Percentiles rank a stretch among this genome's conserved stretches.
These are phyloP conservation scores for Pleuronectes platessa DNA, from an alignment of 2,113 vertebrate species.

Conservation along the genomic window DNA sequence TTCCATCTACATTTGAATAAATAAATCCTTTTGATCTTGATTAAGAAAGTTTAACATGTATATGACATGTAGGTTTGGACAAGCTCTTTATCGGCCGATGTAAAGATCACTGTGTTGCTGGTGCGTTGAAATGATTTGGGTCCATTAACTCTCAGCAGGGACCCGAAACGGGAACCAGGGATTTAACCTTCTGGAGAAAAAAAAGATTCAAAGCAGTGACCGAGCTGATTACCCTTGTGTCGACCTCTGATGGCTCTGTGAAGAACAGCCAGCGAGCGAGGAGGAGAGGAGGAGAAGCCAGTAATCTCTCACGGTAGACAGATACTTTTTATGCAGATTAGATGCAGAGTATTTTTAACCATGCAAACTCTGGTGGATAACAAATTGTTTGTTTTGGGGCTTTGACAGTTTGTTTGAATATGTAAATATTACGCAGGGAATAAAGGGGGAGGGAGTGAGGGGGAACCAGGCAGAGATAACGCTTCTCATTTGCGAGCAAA, in stretches of 20 bases:
- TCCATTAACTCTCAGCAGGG: slow-evolving; percentile 41
- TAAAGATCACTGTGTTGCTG: slow-evolving; percentile 17
- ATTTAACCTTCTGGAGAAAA: slow-evolving; percentile 22
- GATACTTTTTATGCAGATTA: slow-evolving; percentile 72
- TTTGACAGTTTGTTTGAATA: slow-evolving; percentile 81
- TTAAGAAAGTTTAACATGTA: slow-evolving; percentile 49
- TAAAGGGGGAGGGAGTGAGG: slow-evolving; percentile 33
- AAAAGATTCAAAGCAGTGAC: slow-evolving; percentile 61
- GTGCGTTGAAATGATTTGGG: slow-evolving; percentile 44
- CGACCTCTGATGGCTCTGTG: slow-evolving; percentile 69
- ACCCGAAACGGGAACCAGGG: slow-evolving; percentile 47
- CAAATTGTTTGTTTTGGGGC: slow-evolving; percentile 76
- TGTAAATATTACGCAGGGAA: slow-evolving; percentile 68
- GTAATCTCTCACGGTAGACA: slow-evolving; percentile 43
- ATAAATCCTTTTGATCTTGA: slow-evolving; percentile 45
- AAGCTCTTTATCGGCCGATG: slow-evolving; percentile 41
- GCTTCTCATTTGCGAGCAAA: slow-evolving; percentile 62
- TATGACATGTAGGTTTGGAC: slow-evolving; percentile 51
- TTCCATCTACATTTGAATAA: slow-evolving; percentile 34
- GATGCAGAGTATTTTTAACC: slow-evolving; percentile 76
- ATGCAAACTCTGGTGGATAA: slow-evolving; percentile 73
- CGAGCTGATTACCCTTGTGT: slow-evolving; percentile 73
- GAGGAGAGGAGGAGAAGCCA: slow-evolving; percentile 19
- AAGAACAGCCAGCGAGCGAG: slow-evolving; percentile 22
- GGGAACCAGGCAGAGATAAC: slow-evolving; percentile 49